Percentiles rank a stretch among this genome's conserved stretches.
These are phyloP conservation scores for Sebastes iracundus DNA, from an alignment of 2,797 vertebrate species.

Conservation along the genomic window DNA sequence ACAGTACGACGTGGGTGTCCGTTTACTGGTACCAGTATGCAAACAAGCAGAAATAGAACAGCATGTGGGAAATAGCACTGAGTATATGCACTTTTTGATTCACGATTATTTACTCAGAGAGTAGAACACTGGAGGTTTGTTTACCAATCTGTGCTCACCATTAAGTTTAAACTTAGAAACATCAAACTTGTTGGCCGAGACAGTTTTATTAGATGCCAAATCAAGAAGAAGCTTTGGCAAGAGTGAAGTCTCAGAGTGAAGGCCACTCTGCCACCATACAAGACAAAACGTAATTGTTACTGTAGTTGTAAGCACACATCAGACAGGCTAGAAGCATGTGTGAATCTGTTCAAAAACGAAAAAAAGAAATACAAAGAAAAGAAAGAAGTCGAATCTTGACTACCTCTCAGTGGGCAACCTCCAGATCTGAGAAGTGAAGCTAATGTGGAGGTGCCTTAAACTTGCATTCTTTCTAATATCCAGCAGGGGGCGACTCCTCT, in stretches of 20 bases:
- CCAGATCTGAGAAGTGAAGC: too few species aligned
- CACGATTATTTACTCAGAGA: not conserved
- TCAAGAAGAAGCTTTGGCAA: not conserved
- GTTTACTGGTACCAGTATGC: conserved; percentile 2
- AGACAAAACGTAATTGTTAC: not conserved
- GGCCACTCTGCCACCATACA: not conserved
- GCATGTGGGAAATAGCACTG: conserved; percentile 13
- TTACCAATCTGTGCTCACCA: not conserved
- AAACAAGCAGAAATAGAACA: conserved; percentile 25
- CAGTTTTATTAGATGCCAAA: conserved; percentile 36
- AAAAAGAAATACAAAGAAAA: not conserved
- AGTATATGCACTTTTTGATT: conserved; percentile 2
- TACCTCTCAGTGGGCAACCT: too few species aligned
- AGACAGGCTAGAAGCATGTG: not conserved
- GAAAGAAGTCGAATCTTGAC: not conserved
- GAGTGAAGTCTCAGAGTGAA: not conserved
- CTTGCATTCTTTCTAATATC: too few species aligned
- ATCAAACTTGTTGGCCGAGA: not conserved
- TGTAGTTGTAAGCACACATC: not conserved
- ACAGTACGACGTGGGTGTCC: conserved; percentile 12
- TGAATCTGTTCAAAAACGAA: not conserved
- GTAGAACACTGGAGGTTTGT: not conserved
- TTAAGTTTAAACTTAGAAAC: conserved; percentile 26
- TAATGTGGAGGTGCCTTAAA: too few species aligned
- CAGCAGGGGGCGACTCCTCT: too few species aligned